Conservation (phyloP, 53 echinoderm and acorn worm species). For the Patiria pectinifera region DNA sequence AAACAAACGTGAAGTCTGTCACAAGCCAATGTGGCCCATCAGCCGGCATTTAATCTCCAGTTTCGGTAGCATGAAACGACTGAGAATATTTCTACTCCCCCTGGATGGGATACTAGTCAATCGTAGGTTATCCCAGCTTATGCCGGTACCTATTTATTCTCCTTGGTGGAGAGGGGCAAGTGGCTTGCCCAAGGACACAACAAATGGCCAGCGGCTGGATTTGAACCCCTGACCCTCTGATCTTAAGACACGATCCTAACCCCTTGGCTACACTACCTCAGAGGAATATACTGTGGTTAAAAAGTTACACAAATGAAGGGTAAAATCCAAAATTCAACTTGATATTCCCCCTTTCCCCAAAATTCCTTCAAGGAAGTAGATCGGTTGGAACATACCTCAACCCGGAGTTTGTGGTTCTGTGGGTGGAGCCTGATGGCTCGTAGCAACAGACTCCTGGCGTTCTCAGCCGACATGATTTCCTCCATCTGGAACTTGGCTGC, state of each 20-base stretch:
- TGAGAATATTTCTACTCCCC: too few relatives aligned
- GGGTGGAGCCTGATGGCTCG: slow-evolving; percentile 87
- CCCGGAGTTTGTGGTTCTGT: slow-evolving; percentile 79
- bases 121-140: too few relatives aligned
- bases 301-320: too few relatives aligned
- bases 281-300: too few relatives aligned
- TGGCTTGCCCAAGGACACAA: too few relatives aligned
- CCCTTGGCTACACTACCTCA: too few relatives aligned
- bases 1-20: too few relatives aligned
- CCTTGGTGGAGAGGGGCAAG: not conserved
- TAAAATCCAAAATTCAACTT: not conserved
- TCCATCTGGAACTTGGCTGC: slow-evolving; percentile 98
- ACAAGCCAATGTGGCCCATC: too few relatives aligned
- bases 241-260: not conserved
- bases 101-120: too few relatives aligned
- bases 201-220: not conserved
- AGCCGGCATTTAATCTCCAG: too few relatives aligned
- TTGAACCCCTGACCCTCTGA: not conserved
- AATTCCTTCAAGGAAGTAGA: not conserved
- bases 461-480: slow-evolving; percentile 85
- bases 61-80: too few relatives aligned
- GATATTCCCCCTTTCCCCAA: not conserved
- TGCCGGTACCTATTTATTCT: too few relatives aligned
- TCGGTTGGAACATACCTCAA: slow-evolving; percentile 70
- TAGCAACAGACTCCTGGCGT: slow-evolving; percentile 86